A percentile compares a stretch with the other conserved stretches of the same genome.
Evolutionary conservation across 2,797 vertebrate species (phyloP).

Genomic region (Helicolenus hilgendorfi): DNA sequence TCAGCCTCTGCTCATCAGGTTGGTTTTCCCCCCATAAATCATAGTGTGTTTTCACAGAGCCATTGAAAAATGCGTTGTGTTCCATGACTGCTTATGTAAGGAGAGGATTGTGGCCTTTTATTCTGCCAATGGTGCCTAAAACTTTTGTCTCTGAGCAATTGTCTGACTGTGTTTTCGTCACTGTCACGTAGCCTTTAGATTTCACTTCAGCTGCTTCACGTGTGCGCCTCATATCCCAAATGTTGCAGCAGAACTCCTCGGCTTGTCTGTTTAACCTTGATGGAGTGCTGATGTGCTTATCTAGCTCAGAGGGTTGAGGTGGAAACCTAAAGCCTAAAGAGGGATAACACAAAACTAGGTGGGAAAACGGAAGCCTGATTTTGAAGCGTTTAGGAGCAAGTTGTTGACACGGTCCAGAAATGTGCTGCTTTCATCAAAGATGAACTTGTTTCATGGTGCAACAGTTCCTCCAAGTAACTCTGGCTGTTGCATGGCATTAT

Average conservation of each 20-base stretch:
- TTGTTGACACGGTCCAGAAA: constrained; percentile 11
- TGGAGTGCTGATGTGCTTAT: constrained; percentile 26
- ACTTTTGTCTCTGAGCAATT: constrained; percentile 53
- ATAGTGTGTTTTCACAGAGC: constrained; percentile 24
- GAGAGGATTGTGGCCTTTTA: constrained; percentile 39
- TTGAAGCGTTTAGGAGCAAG: background rate
- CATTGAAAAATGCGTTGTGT: constrained; percentile 15
- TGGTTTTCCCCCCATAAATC: constrained; percentile 39
- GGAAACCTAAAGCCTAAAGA: background rate
- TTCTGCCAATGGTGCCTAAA: constrained; percentile 44
- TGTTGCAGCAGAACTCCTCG: constrained; percentile 9
- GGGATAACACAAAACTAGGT: background rate
- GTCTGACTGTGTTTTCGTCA: constrained; percentile 66
- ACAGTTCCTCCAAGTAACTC: background rate
- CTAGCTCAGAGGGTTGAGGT: background rate
- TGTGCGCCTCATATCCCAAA: constrained; percentile 44
- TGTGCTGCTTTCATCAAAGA: background rate
- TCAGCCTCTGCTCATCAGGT: constrained; percentile 31
- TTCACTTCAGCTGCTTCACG: constrained; percentile 25
- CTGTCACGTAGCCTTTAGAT: constrained; percentile 40
- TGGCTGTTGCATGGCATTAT: background rate
- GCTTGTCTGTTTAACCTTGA: constrained; percentile 19
- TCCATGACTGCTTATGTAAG: constrained; percentile 14
- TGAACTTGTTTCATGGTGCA: constrained; percentile 2
- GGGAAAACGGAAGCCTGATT: background rate